phyloP scores from a whole-genome alignment of 1,140 invertebrate species.

The Archivesica marissinica region DNA sequence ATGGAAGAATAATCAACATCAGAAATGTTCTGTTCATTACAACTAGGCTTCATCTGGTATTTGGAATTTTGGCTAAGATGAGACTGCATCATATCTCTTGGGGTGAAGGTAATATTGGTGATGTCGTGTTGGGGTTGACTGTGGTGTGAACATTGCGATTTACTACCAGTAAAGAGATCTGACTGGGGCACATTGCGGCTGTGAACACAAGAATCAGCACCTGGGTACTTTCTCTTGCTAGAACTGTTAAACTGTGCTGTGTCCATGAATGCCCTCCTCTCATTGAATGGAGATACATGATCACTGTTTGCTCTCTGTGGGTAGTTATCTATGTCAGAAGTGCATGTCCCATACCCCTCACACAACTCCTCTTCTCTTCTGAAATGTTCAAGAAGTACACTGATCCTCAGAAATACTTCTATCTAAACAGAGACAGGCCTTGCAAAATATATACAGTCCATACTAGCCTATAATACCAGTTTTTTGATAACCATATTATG shows the following conservation, averaged over 20 bases:
- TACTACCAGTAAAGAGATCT: neutral
- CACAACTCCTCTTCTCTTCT: too few relatives aligned
- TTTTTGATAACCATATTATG: too few relatives aligned
- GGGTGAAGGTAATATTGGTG: constrained; percentile 49
- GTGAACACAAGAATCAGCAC: neutral
- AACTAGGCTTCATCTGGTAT: constrained; percentile 2
- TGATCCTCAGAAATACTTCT: too few relatives aligned
- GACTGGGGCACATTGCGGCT: neutral
- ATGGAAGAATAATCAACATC: constrained; percentile 49
- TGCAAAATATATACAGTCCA: too few relatives aligned
- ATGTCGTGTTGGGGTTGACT: constrained; percentile 25
- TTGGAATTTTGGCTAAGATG: constrained; percentile 45
- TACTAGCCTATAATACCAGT: too few relatives aligned
- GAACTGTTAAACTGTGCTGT: neutral
- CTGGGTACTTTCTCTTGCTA: neutral
- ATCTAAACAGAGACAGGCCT: too few relatives aligned
- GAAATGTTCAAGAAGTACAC: too few relatives aligned
- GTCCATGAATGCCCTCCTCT: neutral
- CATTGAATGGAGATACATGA: neutral
- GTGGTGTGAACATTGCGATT: neutral
- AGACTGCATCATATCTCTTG: constrained; percentile 40
- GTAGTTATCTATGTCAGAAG: too few relatives aligned
- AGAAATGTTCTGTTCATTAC: constrained; percentile 1
- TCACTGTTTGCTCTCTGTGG: too few relatives aligned
- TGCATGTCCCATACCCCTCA: too few relatives aligned